Base-by-base conservation (phyloP, 2,113 vertebrate species). In the Corythornis vintsioides region DNA sequence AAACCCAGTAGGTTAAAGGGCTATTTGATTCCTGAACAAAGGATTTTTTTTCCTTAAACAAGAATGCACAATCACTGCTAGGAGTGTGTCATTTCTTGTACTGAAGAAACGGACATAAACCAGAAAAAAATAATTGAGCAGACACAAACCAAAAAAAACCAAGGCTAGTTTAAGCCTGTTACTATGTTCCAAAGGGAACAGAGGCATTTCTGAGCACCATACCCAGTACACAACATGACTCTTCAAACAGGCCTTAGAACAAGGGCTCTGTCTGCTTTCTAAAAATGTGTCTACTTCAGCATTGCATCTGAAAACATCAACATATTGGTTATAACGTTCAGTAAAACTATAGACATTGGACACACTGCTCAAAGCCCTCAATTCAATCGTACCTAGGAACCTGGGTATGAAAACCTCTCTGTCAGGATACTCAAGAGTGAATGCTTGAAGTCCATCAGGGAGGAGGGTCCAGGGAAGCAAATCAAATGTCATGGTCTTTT, bases 161-260 rank as follows among this genome's bases (percentile, higher is more conserved):
- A 20, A 78, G 43, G 33, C 29, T 42, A 31, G 9, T 2, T 2
- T 13, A 76, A 87, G 21, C 28, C 53, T 45, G 61, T 65, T 31
- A 7, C 40, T 76, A 38, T 42, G 43, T n/a, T 35, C 47, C 72
- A 60, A 29, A 33, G 84, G 84, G 66, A 78, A 74, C 4, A 52
- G 45, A 42, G 42, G 5, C 33, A 25, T 29, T 71, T 33, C 69
- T 14, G 45, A 5, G 33, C 10, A 21, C 35, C 11, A 5, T 17
- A 56, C 52, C 33, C 31, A 47, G 26, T 10, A 13, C 0, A 29
- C 18, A 61, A 6, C 0, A 0, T 22, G 35, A 26, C 15, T 78
- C 66, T 74, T 70, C 55, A 70, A 82, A 60, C 15, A 73, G 8
- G 21, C 5, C 47, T 66, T 24, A 35, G 16, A 83, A 65, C 11